phyloP scores from a whole-genome alignment of 2,888 invertebrate genomes.

The Mythimna ferrago region DNA sequence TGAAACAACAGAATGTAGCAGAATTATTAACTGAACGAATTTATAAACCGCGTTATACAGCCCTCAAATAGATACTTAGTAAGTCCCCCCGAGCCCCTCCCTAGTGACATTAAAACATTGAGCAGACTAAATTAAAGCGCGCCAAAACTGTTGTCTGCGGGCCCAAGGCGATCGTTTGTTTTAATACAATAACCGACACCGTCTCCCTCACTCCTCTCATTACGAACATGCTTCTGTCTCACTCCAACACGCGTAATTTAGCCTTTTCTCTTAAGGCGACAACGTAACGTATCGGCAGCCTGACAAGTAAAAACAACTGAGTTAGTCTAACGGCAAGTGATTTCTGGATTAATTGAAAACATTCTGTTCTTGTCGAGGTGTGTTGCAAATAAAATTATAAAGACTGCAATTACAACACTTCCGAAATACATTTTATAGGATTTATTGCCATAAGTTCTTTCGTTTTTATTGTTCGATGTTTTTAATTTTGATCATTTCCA shows the following conservation, averaged over 20 bases:
- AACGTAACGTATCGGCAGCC: constrained; percentile 76
- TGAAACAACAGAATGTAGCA: constrained; percentile 69
- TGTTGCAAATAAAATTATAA: constrained; percentile 51
- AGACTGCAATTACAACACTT: constrained; percentile 61
- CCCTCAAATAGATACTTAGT: constrained; percentile 90
- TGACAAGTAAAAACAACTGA: constrained; percentile 68
- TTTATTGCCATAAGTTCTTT: constrained; percentile 30
- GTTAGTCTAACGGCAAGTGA: constrained; percentile 68
- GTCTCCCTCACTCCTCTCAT: constrained; percentile 83
- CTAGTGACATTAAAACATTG: constrained; percentile 88
- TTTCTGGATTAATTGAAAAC: constrained; percentile 68
- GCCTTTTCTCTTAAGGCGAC: constrained; percentile 86
- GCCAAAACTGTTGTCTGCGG: constrained; percentile 89
- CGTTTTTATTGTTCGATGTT: background rate
- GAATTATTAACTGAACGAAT: constrained; percentile 86
- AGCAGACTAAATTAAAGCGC: constrained; percentile 90
- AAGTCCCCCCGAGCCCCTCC: constrained; percentile 73
- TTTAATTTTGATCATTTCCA: constrained; percentile 15
- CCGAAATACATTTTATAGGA: constrained; percentile 35
- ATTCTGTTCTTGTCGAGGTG: constrained; percentile 56
- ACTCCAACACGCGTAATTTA: constrained; percentile 79
- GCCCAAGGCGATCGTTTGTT: constrained; percentile 90
- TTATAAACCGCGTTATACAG: constrained; percentile 86
- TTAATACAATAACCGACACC: constrained; percentile 88
- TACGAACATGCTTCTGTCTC: constrained; percentile 73